These are phyloP conservation scores for Pararge aegeria DNA, from an alignment of 1,140 invertebrate species.

Conservation along the genomic window DNA sequence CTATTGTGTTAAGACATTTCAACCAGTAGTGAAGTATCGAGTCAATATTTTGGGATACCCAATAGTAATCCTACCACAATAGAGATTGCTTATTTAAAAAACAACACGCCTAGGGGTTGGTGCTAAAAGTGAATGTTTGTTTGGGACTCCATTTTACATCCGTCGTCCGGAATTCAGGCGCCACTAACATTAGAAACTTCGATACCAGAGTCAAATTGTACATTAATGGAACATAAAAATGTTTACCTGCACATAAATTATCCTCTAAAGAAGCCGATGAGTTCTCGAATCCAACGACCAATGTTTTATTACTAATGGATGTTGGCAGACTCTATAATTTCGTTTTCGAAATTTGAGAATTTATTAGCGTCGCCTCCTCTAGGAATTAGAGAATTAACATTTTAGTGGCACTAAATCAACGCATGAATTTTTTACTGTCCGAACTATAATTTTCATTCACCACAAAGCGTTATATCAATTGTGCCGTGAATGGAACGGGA, in stretches of 20 bases:
- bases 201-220: constrained; percentile 67
- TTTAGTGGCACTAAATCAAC: constrained; percentile 53
- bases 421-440: constrained; percentile 36
- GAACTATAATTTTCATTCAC: constrained; percentile 42
- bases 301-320: constrained; percentile 70
- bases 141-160: constrained; percentile 65
- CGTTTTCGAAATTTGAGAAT: constrained; percentile 37
- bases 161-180: constrained; percentile 63
- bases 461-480: constrained; percentile 44
- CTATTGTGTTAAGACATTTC: constrained; percentile 13
- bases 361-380: constrained; percentile 44
- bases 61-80: constrained; percentile 52
- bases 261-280: constrained; percentile 67
- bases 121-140: constrained; percentile 68
- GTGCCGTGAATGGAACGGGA: constrained; percentile 40
- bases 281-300: constrained; percentile 52
- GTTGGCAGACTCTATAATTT: constrained; percentile 56
- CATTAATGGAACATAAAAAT: constrained; percentile 75
- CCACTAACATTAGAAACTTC: constrained; percentile 68
- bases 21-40: constrained; percentile 34
- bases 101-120: constrained; percentile 47
- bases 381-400: constrained; percentile 38
- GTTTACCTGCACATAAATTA: constrained; percentile 76
- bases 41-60: constrained; percentile 54
- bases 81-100: constrained; percentile 65